phyloP scores from a whole-genome alignment of 2,888 invertebrate species.

The Mesoligia furuncula region DNA sequence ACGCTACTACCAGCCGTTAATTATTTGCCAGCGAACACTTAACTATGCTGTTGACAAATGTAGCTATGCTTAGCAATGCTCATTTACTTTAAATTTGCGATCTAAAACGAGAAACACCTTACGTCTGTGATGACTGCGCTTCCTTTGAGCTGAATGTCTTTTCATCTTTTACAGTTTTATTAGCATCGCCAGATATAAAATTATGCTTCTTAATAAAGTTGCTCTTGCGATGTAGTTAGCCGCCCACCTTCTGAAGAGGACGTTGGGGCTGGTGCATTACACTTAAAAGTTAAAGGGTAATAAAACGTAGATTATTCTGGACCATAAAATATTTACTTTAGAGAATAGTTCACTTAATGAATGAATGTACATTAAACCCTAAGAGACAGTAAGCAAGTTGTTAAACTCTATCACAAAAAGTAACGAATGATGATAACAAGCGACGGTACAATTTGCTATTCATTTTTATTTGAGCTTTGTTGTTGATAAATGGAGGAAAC shows the following conservation, averaged over 20 bases:
- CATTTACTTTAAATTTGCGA: slow-evolving; percentile 68
- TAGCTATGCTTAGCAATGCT: slow-evolving; percentile 64
- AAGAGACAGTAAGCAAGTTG: slow-evolving; percentile 21
- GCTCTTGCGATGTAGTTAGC: slow-evolving; percentile 25
- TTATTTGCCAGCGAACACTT: slow-evolving; percentile 66
- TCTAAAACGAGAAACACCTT: slow-evolving; percentile 59
- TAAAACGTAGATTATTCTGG: slow-evolving; percentile 39
- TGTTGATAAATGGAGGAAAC: slow-evolving; percentile 54
- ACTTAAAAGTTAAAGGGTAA: slow-evolving; percentile 38
- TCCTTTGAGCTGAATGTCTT: slow-evolving; percentile 20
- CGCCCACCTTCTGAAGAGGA: slow-evolving; percentile 37
- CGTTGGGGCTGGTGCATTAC: slow-evolving; percentile 28
- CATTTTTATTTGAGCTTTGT: slow-evolving; percentile 41
- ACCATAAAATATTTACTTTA: slow-evolving; percentile 30
- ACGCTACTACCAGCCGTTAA: slow-evolving; percentile 60
- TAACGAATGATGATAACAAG: slow-evolving; percentile 32
- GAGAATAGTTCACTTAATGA: slow-evolving; percentile 19
- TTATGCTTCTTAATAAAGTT: slow-evolving; percentile 31
- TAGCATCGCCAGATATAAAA: slow-evolving; percentile 33
- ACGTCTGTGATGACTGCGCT: slow-evolving; percentile 24
- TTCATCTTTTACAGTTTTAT: slow-evolving; percentile 32
- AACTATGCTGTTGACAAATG: slow-evolving; percentile 75
- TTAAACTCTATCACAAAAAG: slow-evolving; percentile 30
- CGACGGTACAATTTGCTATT: slow-evolving; percentile 35
- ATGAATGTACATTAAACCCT: slow-evolving; percentile 12